Evolutionary conservation across 2,113 vertebrate genomes (phyloP), one percentile per base, ranked within the genome.

Genomic region (Calypte anna): DNA sequence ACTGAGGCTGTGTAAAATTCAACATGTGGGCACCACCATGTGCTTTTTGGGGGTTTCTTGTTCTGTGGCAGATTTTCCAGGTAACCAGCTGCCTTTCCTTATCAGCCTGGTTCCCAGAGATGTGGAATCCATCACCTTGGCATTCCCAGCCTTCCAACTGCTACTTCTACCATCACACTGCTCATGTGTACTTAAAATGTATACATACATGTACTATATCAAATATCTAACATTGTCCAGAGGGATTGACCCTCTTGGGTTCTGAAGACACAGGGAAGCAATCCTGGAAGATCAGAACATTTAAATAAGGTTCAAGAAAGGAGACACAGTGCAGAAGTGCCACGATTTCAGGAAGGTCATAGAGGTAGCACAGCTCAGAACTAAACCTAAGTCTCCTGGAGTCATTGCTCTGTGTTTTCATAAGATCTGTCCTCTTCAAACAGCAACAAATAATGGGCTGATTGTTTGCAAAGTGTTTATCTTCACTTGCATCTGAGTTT

Each of bases 121-220:
- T 3, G 44, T 40, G 40, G 40, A 40, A 14, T 46, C 40, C 40
- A 40, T 40, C 18, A 3, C 21, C 2, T 30, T 7, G 38, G 20
- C 51, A 10, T 46, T 3, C 7, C n/a, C 24, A 21, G 23, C 44
- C n/a, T 31, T n/a, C 12, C 6, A 13, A 10, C 1, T 2, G 44
- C 44, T 28, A 12, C 33, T 50, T 27, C 62, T 13, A 31, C 25
- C 2, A 8, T 7, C 55, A 7, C 40, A 12, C 9, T 40, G 40
- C 40, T 40, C 40, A 40, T 40, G 10, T 40, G 40, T 10, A 40
- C 40, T 40, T 40, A 15, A 59, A 63, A 57, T 23, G 48, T 8
- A 22, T 33, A 36, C 15, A 14, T 33, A 40, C 5, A 30, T 19
- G 24, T 11, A 31, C 9, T 27, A 25, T 14, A 40, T 40, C 10